Evolutionary conservation across 2,888 invertebrate genomes (phyloP).

Genomic region (Venusia cambrica): DNA sequence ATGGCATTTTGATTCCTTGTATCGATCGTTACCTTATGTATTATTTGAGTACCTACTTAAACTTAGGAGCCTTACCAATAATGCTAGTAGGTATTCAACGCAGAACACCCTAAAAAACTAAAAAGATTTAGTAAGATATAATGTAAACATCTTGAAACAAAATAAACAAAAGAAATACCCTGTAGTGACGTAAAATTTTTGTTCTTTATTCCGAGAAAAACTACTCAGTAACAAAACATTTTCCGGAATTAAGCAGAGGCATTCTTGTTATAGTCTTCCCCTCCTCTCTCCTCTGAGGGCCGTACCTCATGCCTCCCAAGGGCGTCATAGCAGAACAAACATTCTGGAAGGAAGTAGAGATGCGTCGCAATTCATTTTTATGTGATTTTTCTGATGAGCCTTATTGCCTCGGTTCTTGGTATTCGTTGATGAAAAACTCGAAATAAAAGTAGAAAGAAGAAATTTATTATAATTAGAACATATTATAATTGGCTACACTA

Average conservation of each 20-base stretch:
- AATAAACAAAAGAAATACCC: too few species aligned
- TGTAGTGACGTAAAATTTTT: too few species aligned
- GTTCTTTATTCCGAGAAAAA: slow-evolving; percentile 1
- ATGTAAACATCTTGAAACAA: too few species aligned
- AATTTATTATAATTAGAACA: too few species aligned
- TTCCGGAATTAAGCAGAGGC: slow-evolving; percentile 9
- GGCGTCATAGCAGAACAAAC: slow-evolving; percentile 20
- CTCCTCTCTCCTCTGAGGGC: slow-evolving; percentile 8
- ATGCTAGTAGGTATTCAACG: too few species aligned
- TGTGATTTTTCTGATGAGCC: slow-evolving; percentile 23
- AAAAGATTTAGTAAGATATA: too few species aligned
- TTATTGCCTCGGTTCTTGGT: slow-evolving; percentile 16
- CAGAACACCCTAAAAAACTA: too few species aligned
- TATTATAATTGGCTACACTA: too few species aligned
- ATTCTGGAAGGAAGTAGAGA: slow-evolving; percentile 8
- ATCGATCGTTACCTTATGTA: slow-evolving; percentile 9
- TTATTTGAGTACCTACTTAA: not conserved
- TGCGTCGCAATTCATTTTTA: slow-evolving; percentile 20
- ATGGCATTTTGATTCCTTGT: slow-evolving; percentile 41
- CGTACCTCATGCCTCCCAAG: slow-evolving; percentile 15
- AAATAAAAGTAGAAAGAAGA: too few species aligned
- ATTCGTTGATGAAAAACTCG: slow-evolving; percentile 1
- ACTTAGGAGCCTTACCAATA: not conserved
- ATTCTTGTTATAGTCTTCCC: slow-evolving; percentile 10
- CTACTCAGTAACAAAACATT: slow-evolving; percentile 10